Evolutionary conservation across 2,113 vertebrate genomes (phyloP), one percentile per base, ranked within the genome.

Genomic region (Chaetodon trifascialis): DNA sequence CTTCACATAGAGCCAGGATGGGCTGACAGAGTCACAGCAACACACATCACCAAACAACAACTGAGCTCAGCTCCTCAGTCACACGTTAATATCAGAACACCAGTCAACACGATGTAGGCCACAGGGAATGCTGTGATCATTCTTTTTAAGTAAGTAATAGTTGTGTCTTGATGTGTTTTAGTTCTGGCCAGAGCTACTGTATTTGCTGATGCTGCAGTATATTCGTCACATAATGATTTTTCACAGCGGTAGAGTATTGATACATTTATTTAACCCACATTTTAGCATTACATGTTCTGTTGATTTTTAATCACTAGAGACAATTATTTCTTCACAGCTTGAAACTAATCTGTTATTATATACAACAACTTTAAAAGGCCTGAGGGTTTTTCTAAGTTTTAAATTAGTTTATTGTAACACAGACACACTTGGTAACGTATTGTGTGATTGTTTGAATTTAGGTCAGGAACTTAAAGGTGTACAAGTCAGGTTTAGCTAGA

Each of bases 91-190:
- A 70, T 86, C 72, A 77, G 65, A 71, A 58, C 72, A 86, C 70
- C 82, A 86, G 83, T 85, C 78, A 79, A 56, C 71, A 73, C 59
- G 66, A 90, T 91, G 85, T 90, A 89, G 91, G 90, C 79, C 84
- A 89, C 17, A 14, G 86, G n/a, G 25, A 84, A 70, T 12, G 30
- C 17, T 44, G 44, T 10, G 44, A 73, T 82, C 62, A 60, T 42
- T 84, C 49, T 60, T 64, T 49, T 42, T 34, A 60, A 54, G 19
- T 14, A 36, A n/a, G 25, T 40, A 7, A 14, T 17, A 38, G 47
- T 38, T 55, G 42, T 51, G 64, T 52, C 40, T 65, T 7, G 3
- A 34, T 76, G 34, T 49, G 19, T 25, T 75, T 49, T 40, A 36
- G 34, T 65, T 21, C 51, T 52, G 2, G 52, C 6, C n/a, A 46